phyloP scores from a whole-genome alignment of 2,797 vertebrate species.

The Falco biarmicus region DNA sequence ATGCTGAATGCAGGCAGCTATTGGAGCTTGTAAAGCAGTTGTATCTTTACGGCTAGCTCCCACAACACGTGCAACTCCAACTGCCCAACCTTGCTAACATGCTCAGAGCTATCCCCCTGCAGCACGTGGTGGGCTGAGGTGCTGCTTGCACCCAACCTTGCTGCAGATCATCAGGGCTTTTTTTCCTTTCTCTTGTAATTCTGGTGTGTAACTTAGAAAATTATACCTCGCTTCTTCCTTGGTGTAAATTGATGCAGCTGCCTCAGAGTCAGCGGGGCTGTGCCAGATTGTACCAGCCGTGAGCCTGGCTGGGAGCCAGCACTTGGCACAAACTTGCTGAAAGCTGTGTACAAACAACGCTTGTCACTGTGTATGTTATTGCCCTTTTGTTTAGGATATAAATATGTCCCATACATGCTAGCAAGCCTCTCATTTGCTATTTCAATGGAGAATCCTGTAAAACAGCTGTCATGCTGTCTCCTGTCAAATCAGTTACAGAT shows the following conservation, averaged over 20 bases:
- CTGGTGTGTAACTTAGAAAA: constrained; percentile 29
- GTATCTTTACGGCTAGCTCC: not conserved
- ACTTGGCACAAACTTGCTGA: constrained; percentile 44
- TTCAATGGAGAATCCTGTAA: constrained; percentile 44
- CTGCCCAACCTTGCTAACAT: rapidly evolving
- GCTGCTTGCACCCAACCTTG: not conserved
- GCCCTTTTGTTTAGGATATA: constrained; percentile 62
- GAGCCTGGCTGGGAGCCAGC: constrained; percentile 25
- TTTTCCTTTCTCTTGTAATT: not conserved
- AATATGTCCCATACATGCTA: constrained; percentile 42
- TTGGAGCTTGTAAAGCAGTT: not conserved
- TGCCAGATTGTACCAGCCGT: constrained; percentile 10
- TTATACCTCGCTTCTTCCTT: constrained; percentile 17
- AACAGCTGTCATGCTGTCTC: constrained; percentile 56
- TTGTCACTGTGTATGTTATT: constrained; percentile 45
- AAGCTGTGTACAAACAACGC: constrained; percentile 56
- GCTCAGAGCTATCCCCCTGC: not conserved
- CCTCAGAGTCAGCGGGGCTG: not conserved
- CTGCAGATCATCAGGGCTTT: rapidly evolving
- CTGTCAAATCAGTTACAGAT: constrained; percentile 60
- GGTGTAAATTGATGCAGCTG: constrained; percentile 47
- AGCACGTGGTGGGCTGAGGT: not conserved
- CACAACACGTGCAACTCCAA: not conserved
- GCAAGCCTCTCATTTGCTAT: constrained; percentile 11
- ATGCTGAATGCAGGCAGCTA: not conserved